A percentile compares a stretch with the other conserved stretches of the same genome.
These are phyloP conservation scores for Phyllotis vaccarum DNA, from an alignment of 2,797 vertebrate genomes.

Conservation along the genomic window DNA sequence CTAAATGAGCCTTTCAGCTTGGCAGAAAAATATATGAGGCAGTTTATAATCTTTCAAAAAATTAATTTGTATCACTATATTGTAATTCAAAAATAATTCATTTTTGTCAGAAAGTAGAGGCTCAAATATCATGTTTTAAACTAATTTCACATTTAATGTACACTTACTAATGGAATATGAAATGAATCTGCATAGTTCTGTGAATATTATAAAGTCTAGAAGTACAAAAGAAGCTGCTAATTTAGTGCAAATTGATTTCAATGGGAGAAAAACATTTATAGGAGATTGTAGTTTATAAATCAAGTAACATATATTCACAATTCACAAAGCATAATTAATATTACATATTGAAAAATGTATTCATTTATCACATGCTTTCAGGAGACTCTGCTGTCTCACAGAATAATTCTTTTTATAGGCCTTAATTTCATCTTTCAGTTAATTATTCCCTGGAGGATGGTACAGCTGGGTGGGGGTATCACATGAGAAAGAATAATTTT, in stretches of 20 bases:
- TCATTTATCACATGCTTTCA: constrained; percentile 28
- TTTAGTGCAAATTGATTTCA: background rate
- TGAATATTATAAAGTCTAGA: background rate
- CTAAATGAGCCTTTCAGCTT: constrained; percentile 43
- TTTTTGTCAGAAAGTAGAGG: background rate
- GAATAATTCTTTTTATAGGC: constrained; percentile 8
- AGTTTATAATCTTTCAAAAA: constrained; percentile 5
- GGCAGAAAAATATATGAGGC: background rate
- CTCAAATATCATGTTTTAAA: constrained; percentile 24
- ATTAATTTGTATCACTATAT: background rate
- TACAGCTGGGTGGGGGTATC: background rate
- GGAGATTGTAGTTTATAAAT: background rate
- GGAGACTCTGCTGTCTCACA: background rate
- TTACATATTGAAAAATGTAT: constrained; percentile 21
- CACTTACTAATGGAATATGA: background rate
- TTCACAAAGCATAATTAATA: background rate
- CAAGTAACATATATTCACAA: constrained; percentile 26
- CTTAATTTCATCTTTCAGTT: constrained; percentile 39
- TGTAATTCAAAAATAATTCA: constrained; percentile 17
- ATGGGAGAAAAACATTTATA: background rate
- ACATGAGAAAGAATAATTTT: background rate
- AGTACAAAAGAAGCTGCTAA: background rate
- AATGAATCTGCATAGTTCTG: background rate
- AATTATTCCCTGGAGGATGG: background rate
- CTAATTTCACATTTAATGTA: background rate